Conservation (phyloP, 2,888 invertebrate genomes). For the Chironomus riparius region DNA sequence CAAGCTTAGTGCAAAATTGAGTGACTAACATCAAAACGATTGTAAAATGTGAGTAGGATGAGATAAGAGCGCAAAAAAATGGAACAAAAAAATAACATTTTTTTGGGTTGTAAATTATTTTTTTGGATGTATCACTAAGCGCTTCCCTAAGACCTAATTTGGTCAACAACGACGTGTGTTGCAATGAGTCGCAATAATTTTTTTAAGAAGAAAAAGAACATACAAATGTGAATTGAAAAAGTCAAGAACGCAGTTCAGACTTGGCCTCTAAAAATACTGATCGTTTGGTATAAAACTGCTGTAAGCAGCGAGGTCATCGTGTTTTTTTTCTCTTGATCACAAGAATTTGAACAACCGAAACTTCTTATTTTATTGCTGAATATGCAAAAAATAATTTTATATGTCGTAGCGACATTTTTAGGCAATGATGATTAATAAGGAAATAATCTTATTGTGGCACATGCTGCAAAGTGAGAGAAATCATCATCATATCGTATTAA, state of each 20-base stretch:
- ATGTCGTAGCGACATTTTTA: not conserved
- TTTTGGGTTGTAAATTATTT: too few species aligned
- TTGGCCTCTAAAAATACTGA: constrained; percentile 20
- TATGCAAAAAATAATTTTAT: not conserved
- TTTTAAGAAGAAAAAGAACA: not conserved
- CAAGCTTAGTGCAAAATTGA: too few species aligned
- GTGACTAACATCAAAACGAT: too few species aligned
- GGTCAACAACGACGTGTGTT: not conserved
- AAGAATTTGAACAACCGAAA: not conserved
- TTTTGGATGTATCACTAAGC: too few species aligned
- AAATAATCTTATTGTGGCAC: not conserved
- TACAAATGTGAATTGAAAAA: not conserved
- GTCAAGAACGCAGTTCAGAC: constrained; percentile 22
- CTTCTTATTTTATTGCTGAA: not conserved
- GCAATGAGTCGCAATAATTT: not conserved
- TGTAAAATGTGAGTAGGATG: too few species aligned
- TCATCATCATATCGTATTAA: not conserved
- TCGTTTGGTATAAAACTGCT: not conserved
- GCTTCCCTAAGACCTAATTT: too few species aligned
- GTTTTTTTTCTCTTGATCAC: not conserved
- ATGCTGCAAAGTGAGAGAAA: not conserved
- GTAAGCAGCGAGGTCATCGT: not conserved
- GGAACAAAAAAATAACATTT: too few species aligned
- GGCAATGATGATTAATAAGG: not conserved
- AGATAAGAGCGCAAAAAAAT: too few species aligned